phyloP scores from a whole-genome alignment of 2,797 vertebrate genomes.

The Alcedo atthis region DNA sequence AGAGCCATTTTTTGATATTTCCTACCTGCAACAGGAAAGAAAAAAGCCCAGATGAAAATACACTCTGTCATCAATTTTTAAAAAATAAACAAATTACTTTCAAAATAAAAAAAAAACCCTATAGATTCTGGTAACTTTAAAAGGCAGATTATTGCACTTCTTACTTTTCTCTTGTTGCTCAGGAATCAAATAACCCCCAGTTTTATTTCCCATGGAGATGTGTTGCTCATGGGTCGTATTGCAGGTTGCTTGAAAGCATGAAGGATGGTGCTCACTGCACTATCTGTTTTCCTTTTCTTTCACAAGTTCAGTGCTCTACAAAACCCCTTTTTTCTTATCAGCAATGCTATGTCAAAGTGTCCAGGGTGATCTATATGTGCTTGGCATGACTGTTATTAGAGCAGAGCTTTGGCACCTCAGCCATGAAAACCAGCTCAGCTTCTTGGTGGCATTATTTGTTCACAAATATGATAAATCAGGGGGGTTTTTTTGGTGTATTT shows the following conservation, averaged over 20 bases:
- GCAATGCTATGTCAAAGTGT: background rate
- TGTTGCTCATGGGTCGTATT: background rate
- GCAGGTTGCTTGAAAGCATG: background rate
- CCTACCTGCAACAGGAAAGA: rapidly evolving
- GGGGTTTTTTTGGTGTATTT: background rate
- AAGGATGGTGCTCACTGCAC: background rate
- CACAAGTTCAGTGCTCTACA: background rate
- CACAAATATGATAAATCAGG: background rate
- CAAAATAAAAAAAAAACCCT: background rate
- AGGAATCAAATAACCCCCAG: background rate
- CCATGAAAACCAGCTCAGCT: background rate
- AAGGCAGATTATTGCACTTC: background rate
- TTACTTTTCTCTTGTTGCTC: background rate
- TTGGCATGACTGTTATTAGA: background rate
- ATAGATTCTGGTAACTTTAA: background rate
- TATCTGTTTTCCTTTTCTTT: conserved; percentile 1
- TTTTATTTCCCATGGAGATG: background rate
- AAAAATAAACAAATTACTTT: background rate
- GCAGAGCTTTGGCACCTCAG: background rate
- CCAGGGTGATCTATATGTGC: background rate
- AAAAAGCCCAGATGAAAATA: background rate
- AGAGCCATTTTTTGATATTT: background rate
- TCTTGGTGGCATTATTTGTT: background rate
- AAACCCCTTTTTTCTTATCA: background rate
- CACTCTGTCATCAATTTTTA: background rate